phyloP scores from a whole-genome alignment of 1,140 invertebrate genomes.

The Artemia franciscana region DNA sequence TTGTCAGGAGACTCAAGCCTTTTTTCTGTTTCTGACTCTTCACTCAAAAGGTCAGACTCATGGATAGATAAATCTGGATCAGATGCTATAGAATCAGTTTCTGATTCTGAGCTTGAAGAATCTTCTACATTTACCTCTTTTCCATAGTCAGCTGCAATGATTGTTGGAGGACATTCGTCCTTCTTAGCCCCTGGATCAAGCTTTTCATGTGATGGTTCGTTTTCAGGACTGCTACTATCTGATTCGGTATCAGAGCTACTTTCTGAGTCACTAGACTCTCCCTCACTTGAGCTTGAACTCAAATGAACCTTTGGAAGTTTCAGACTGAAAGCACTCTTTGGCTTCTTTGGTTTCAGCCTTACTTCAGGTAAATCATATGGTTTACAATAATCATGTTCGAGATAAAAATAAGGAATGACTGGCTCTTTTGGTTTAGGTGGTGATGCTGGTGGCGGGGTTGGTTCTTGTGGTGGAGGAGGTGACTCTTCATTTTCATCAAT shows the following conservation, averaged over 20 bases:
- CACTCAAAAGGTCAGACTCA: conserved; percentile 57
- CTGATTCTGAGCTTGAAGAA: conserved; percentile 5
- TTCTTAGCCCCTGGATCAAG: conserved; percentile 16
- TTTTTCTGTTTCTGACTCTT: conserved; percentile 57
- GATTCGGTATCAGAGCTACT: neutral
- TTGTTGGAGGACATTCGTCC: conserved; percentile 20
- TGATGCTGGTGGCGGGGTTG: neutral
- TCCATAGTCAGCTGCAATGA: conserved; percentile 2
- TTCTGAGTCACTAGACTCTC: conserved; percentile 34
- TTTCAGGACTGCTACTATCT: conserved; percentile 19
- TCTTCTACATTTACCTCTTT: conserved; percentile 7
- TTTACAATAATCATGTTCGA: neutral
- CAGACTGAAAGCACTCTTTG: neutral
- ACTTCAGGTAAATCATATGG: neutral
- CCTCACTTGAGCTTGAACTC: conserved; percentile 31
- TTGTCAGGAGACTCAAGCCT: conserved; percentile 53
- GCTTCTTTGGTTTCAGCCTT: neutral
- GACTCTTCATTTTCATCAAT: conserved; percentile 9
- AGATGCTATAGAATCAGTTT: conserved; percentile 5
- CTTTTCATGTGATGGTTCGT: conserved; percentile 15
- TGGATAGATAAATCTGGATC: conserved; percentile 21
- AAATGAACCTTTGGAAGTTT: neutral
- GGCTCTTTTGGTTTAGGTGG: neutral
- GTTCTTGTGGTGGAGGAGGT: neutral
- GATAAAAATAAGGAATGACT: neutral